A percentile compares a stretch with the other conserved stretches of the same genome.
Conservation (phyloP, 2,113 vertebrate genomes). For the Centropus unirufus region DNA sequence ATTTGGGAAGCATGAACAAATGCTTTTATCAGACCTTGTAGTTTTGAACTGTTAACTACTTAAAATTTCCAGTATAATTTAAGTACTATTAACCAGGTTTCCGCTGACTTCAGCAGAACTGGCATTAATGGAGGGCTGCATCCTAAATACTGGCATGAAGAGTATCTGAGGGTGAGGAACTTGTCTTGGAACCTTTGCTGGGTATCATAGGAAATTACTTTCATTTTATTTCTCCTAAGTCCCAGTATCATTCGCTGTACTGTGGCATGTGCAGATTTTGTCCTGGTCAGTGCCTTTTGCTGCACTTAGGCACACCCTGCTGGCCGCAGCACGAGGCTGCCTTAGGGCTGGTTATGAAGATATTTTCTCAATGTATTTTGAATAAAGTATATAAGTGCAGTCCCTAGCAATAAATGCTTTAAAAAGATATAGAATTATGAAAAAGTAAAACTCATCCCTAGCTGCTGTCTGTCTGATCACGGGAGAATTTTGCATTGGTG, state of each 20-base stretch:
- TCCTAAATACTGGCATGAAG: neutral
- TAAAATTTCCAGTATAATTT: neutral
- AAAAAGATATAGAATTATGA: neutral
- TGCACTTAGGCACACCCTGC: constrained; percentile 23
- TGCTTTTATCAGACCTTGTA: neutral
- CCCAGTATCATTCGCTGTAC: neutral
- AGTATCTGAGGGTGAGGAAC: neutral
- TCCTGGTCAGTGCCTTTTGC: neutral
- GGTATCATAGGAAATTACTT: neutral
- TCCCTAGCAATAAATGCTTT: neutral
- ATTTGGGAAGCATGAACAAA: neutral
- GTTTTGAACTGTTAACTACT: neutral
- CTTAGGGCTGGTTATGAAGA: neutral
- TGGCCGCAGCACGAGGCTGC: neutral
- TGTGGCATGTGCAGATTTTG: neutral
- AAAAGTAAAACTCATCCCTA: neutral
- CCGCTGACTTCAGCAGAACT: neutral
- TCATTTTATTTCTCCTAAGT: neutral
- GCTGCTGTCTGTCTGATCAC: neutral
- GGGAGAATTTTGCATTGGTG: neutral
- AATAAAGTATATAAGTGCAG: neutral
- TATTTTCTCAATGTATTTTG: neutral
- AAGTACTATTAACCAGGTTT: neutral
- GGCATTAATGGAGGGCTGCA: neutral
- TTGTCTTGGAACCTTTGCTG: neutral